A percentile compares a stretch with the other conserved stretches of the same genome.
These are phyloP conservation scores for Brachionichthys hirsutus DNA, from an alignment of 2,113 vertebrate genomes.

Conservation along the genomic window DNA sequence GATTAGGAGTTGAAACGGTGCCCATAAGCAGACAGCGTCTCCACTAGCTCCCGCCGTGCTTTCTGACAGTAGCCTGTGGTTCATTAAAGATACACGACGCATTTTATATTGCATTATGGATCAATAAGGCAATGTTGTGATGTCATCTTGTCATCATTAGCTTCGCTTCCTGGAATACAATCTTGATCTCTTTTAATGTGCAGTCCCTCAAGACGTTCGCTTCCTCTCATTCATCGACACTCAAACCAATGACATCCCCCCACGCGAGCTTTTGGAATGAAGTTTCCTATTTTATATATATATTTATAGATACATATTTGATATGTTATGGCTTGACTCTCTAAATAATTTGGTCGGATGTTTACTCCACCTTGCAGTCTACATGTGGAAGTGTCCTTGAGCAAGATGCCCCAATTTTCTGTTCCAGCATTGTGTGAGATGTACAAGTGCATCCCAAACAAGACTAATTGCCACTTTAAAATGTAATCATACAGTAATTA, in stretches of 20 bases:
- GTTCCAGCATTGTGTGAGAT: too few relatives aligned
- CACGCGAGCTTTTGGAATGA: background rate
- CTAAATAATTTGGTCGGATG: too few relatives aligned
- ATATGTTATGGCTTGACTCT: too few relatives aligned
- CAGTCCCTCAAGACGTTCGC: background rate
- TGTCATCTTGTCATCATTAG: slow-evolving; percentile 24
- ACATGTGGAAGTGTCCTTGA: too few relatives aligned
- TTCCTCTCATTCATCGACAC: slow-evolving; percentile 15
- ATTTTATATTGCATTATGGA: slow-evolving; percentile 41
- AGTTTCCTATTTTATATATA: too few relatives aligned
- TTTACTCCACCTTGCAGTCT: too few relatives aligned
- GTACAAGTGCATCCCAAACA: too few relatives aligned
- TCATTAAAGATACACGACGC: slow-evolving; percentile 59
- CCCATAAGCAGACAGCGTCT: slow-evolving; percentile 38
- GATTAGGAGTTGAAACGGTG: slow-evolving; percentile 47
- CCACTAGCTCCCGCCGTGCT: slow-evolving; percentile 10
- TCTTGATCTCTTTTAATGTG: slow-evolving; percentile 27
- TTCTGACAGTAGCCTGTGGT: slow-evolving; percentile 29
- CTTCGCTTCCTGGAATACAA: slow-evolving; percentile 43
- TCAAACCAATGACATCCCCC: slow-evolving; percentile 5
- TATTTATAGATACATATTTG: too few relatives aligned
- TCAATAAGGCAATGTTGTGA: slow-evolving; percentile 47
- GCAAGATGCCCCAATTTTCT: too few relatives aligned
- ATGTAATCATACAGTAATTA: too few relatives aligned
- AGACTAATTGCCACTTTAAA: too few relatives aligned